phyloP scores from a whole-genome alignment of 53 echinoderm and acorn worm genomes.

The Zoroaster sp. region DNA sequence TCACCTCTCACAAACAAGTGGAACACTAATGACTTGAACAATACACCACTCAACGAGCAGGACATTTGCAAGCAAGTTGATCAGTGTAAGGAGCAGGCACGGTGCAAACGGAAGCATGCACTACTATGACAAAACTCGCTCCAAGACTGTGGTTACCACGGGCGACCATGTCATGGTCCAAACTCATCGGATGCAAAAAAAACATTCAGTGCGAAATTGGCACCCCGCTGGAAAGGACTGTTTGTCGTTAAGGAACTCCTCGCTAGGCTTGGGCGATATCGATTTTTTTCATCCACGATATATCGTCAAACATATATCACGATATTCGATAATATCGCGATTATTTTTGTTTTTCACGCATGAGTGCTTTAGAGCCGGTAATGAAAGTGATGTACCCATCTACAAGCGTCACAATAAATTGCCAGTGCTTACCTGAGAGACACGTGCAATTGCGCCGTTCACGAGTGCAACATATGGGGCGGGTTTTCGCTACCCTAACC shows the following conservation, averaged over 20 bases:
- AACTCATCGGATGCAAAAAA: slow-evolving; percentile 29
- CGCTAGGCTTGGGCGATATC: too few species aligned
- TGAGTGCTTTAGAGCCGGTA: too few species aligned
- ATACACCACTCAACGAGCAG: neutral
- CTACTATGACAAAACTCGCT: slow-evolving; percentile 1
- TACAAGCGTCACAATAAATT: too few species aligned
- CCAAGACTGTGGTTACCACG: neutral
- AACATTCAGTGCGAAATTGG: slow-evolving; percentile 32
- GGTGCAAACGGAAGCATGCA: neutral
- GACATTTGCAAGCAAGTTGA: neutral
- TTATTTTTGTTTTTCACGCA: too few species aligned
- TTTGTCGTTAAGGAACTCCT: neutral
- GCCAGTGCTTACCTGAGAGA: too few species aligned
- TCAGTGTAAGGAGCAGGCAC: neutral
- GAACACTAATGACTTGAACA: neutral
- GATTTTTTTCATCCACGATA: too few species aligned
- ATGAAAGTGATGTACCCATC: too few species aligned
- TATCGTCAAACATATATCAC: too few species aligned
- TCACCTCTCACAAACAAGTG: slow-evolving; percentile 39
- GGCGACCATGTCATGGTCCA: slow-evolving; percentile 33
- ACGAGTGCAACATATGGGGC: too few species aligned
- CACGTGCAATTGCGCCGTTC: too few species aligned
- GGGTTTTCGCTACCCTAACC: too few species aligned
- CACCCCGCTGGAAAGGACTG: slow-evolving; percentile 58
- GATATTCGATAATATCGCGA: too few species aligned